Evolutionary conservation across 1,140 invertebrate genomes (phyloP), one percentile per base, ranked within the genome.

Genomic region (Sminthurides bifidus): DNA sequence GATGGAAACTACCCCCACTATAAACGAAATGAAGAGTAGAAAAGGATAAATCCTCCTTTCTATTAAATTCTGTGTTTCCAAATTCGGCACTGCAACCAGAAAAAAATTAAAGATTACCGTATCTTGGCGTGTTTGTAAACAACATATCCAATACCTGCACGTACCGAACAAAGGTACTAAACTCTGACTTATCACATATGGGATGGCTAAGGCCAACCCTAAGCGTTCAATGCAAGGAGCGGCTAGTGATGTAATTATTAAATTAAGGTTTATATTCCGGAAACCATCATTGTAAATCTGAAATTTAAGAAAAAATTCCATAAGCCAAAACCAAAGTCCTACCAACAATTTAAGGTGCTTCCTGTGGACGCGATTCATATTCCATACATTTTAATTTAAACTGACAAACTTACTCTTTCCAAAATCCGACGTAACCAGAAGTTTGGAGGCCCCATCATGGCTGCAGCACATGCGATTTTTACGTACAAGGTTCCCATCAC

Each of bases 391-490:
- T 15, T 51, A 19, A 52, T 27, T 15, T 52, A 3, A 43, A 23
- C 14, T 50, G 43, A 33, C 3, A 21, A 10, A 66, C 85, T 85
- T 12, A 89, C 90, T 63, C 87, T 80, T 70, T 98, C 94, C 41
- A 98, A 84, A 1, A 87, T 87, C 3, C 84, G 74, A 43, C 92
- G 84, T 51, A 98, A 73, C 68, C 83, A 82, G 85, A 92, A 97
- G 68, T 97, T 92, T 0, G 93, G 94, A 0, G 92, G 92, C n/a
- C 56, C 61, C 90, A 98, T 97, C 79, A 98, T 86, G 0, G 89
- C 92, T 2, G 95, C 73, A 1, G 91, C 94, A 65, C 90, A 93
- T n/a, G 92, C 85, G 55, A 98, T 97, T 75, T 98, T 98, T 2
- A 92, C 94, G 68, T 97, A 95, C 0, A 98, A 74, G 6, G 98